Base-by-base conservation (phyloP, 2,888 invertebrate species). In the Xestia sexstrigata region DNA sequence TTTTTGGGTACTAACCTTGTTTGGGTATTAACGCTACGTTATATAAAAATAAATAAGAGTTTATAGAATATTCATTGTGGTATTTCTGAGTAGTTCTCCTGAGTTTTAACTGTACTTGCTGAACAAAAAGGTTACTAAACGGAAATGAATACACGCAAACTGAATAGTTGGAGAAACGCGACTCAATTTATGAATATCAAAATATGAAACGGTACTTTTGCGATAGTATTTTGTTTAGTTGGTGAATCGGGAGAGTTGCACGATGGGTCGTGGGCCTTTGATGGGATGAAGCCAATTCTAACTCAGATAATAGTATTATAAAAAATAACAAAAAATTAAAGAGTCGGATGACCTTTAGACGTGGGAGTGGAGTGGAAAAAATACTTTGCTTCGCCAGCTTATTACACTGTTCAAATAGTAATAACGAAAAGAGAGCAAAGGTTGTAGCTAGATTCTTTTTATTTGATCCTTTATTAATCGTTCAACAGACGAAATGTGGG, bases 351-450 rank as follows among this genome's bases (percentile, higher is more conserved):
- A 47, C 35, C 69, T 73, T 55, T 72, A 2, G 15, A 47, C 52
- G 58, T 52, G 60, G 8, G 26, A 11, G 47, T 68, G 15, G 35
- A 35, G 35, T 35, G 5, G 5, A 68, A 58, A 55, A 39, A 20
- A 30, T 35, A 58, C 9, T 42, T 42, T 70, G 30, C 70, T 76
- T 23, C 6, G 17, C 23, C 26, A 76, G 45, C 45, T 67, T 55
- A 55, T 78, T 47, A 17, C 7, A 69, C 42, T 3, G 70, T 77
- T 49, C n/a, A 70, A 79, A 77, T 79, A 70, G 30, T 49, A n/a
- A 49, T 42, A 42, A n/a, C 15, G 17, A 69, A 60, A 47, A 13
- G 17, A 8, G 4, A n/a, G 13, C 49, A 35, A 52, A 30, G n/a
- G 1, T 60, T 26, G 2, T n/a, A 39, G 45, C 30, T 45, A 13